Conservation (phyloP, 2,113 vertebrate genomes). For the Megaptera novaeangliae region DNA sequence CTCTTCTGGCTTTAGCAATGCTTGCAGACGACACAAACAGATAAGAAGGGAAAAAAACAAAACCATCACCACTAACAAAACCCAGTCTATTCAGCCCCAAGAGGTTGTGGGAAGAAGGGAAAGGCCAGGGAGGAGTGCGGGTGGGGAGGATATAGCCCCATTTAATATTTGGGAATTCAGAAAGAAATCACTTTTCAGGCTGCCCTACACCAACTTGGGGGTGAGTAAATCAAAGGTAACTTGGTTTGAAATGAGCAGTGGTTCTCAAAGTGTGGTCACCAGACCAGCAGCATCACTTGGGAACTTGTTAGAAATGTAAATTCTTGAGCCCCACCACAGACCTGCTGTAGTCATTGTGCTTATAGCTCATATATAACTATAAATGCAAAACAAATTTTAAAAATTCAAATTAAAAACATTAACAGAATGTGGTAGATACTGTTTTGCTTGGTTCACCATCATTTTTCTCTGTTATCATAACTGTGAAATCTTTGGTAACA, state of each 20-base stretch:
- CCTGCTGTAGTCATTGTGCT: neutral
- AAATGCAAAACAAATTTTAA: neutral
- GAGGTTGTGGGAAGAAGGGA: neutral
- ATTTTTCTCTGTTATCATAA: neutral
- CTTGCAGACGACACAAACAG: neutral
- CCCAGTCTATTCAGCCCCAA: fast-evolving
- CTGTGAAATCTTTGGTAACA: neutral
- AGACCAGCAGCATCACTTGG: neutral
- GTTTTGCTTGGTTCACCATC: neutral
- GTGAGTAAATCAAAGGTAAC: neutral
- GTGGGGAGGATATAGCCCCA: neutral
- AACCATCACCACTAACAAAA: neutral
- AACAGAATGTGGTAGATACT: neutral
- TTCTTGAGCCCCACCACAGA: neutral
- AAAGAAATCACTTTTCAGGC: neutral
- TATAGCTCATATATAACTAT: neutral
- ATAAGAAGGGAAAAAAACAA: neutral
- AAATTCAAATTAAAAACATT: neutral
- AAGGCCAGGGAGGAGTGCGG: neutral
- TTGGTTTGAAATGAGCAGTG: neutral
- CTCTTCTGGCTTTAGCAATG: neutral
- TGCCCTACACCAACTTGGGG: neutral
- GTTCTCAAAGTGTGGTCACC: neutral
- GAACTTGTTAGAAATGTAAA: neutral
- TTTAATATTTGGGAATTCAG: neutral